Evolutionary conservation across 2,113 vertebrate genomes (phyloP), one percentile per base, ranked within the genome.

Genomic region (Hippopotamus amphibius): DNA sequence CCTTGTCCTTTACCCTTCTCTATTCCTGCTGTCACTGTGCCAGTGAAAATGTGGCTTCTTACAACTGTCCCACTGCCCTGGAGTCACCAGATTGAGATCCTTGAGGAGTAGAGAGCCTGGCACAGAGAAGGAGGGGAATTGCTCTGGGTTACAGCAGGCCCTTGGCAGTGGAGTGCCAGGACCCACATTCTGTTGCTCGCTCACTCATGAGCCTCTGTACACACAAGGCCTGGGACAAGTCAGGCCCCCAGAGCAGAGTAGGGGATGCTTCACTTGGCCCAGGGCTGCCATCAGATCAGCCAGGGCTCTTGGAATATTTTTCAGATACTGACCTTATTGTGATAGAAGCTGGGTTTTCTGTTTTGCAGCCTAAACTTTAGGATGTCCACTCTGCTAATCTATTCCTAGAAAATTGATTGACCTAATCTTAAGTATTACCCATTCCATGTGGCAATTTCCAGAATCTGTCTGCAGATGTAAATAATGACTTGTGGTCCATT

Each of bases 381-480:
- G 28, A 11, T 72, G 5, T 16, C 65, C 43, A 15, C 21, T 81
- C 37, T 74, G 15, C 28, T 68, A 57, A 92, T 72, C 53, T 76
- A 8, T 30, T 83, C 24, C 69, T 69, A 77, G 65, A 83, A 81
- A 71, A 74, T 1, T 66, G 74, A 80, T 88, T 66, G 5, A 16
- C 61, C 41, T 90, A 57, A 57, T 92, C 48, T 33, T 80, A 53
- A 71, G 71, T 89, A 92, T 87, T 46, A 71, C 48, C 46, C 26
- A 72, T 30, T 88, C 65, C 3, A 55, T 80, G 90, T 79, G 85
- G 77, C 63, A 66, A 19, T 92, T 92, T 92, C 80, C n/a, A 80
- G 37, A 81, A 74, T 90, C 91, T 48, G 41, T 82, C 59, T 77
- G 26, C 41, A 77, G 76, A 69, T 37, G n/a, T 63, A 63, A 84